Evolutionary conservation across 2,797 vertebrate species (phyloP).

Genomic region (Orientallactaga sibirica): DNA sequence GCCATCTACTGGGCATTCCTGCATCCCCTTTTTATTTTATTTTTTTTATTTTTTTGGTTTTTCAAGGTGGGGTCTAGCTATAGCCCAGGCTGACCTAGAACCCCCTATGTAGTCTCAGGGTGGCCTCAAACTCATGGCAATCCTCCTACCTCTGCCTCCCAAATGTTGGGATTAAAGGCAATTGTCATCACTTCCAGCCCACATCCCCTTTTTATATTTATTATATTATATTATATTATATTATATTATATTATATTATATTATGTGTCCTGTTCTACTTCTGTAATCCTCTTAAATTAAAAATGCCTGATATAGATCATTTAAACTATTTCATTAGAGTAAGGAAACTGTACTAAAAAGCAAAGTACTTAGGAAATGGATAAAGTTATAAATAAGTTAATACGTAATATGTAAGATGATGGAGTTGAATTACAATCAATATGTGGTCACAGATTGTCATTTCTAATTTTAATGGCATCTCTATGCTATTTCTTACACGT

Average conservation of each 20-base stretch:
- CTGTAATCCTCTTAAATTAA: constrained; percentile 51
- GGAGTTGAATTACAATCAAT: constrained; percentile 51
- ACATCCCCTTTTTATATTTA: background rate
- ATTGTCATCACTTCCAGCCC: no score
- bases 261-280: background rate
- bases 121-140: no score
- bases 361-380: constrained; percentile 42
- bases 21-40: no score
- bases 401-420: constrained; percentile 37
- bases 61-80: no score
- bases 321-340: constrained; percentile 42
- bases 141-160: no score
- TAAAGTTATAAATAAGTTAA: constrained; percentile 46
- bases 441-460: constrained; percentile 17
- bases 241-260: background rate
- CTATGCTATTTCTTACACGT: constrained; percentile 41
- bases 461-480: constrained; percentile 57
- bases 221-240: background rate
- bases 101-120: no score
- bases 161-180: no score
- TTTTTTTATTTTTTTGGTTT: no score
- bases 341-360: constrained; percentile 38
- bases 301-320: constrained; percentile 11
- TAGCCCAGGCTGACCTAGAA: no score
- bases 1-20: background rate